These are phyloP conservation scores for Onthophagus sagittarius DNA, from an alignment of 2,888 invertebrate genomes.

Conservation along the genomic window DNA sequence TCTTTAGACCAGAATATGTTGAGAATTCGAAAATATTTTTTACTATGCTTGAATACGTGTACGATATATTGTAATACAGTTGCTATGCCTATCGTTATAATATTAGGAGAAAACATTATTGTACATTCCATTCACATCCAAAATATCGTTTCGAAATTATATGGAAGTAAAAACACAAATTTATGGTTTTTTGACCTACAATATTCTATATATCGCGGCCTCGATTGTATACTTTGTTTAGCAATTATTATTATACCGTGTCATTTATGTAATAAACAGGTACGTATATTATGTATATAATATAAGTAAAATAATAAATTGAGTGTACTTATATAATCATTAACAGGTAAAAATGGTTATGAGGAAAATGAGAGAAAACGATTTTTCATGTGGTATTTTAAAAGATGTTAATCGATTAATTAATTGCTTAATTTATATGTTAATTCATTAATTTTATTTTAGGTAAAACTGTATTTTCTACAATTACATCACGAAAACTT, in stretches of 20 bases:
- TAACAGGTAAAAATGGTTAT: too few species aligned
- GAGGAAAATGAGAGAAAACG: too few species aligned
- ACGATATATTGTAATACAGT: background rate
- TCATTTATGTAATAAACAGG: background rate
- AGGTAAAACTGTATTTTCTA: constrained; percentile 5
- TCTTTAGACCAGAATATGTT: background rate
- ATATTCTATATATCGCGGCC: background rate
- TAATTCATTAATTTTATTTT: too few species aligned
- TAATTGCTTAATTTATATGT: too few species aligned
- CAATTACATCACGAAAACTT: constrained; percentile 16
- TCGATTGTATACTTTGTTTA: background rate
- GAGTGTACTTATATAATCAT: too few species aligned
- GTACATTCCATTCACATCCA: constrained; percentile 12
- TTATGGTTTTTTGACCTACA: background rate
- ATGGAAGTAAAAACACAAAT: constrained; percentile 12
- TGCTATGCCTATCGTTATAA: background rate
- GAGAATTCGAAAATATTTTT: background rate
- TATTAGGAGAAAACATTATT: background rate
- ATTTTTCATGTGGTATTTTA: too few species aligned
- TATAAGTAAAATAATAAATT: background rate
- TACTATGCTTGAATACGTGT: background rate
- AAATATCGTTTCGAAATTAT: constrained; percentile 14
- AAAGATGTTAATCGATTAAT: background rate
- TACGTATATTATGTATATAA: constrained; percentile 11
- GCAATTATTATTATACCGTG: constrained; percentile 1